phyloP scores from a whole-genome alignment of 2,888 invertebrate genomes.

The Patella pellucida region DNA sequence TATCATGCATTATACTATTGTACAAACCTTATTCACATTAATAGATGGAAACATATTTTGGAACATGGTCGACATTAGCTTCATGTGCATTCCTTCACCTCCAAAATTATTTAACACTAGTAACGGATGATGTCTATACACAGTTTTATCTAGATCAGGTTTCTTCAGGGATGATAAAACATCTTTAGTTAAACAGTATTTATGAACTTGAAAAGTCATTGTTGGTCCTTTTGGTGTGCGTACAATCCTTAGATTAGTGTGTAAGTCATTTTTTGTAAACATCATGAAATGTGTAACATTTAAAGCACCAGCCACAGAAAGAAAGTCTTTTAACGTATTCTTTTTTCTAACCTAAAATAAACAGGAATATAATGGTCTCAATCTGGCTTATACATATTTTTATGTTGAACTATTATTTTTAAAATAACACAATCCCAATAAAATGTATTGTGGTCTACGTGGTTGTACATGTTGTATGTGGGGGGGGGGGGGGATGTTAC shows the following conservation, averaged over 20 bases:
- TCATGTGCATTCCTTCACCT: constrained; percentile 79
- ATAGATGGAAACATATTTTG: constrained; percentile 99
- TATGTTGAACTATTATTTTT: not conserved
- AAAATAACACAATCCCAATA: too few relatives aligned
- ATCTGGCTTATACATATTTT: not conserved
- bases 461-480: too few relatives aligned
- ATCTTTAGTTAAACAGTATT: constrained; percentile 86
- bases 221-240: constrained; percentile 94
- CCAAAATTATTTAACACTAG: constrained; percentile 84
- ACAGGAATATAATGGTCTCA: not conserved
- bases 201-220: constrained; percentile 80
- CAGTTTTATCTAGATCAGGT: constrained; percentile 75
- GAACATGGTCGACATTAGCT: constrained; percentile 92
- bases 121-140: constrained; percentile 90
- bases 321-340: constrained; percentile 96
- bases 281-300: constrained; percentile 94
- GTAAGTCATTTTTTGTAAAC: constrained; percentile 86
- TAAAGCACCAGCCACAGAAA: constrained; percentile 88
- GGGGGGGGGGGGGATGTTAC: too few relatives aligned
- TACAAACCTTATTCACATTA: constrained; percentile 86
- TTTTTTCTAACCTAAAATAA: constrained; percentile 82
- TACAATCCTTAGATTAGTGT: constrained; percentile 83
- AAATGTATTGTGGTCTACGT: too few relatives aligned
- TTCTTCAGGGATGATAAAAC: constrained; percentile 88
- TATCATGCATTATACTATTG: too few relatives aligned